Evolutionary conservation across 1,140 invertebrate species (phyloP), one percentile per base, ranked within the genome.

Genomic region (Meloidogyne chitwoodi): DNA sequence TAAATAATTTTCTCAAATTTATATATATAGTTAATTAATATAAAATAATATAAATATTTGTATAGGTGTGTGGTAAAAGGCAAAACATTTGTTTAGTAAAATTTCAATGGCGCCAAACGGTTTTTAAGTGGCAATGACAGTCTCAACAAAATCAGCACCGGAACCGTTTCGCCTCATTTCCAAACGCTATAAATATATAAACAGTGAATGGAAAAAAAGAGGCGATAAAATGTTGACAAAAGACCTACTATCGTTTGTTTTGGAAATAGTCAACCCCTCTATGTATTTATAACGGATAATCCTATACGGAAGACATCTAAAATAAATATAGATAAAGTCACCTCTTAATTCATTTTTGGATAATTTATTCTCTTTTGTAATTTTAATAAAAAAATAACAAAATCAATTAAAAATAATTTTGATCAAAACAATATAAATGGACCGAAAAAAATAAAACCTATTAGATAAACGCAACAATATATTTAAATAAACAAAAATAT

Each of bases 121-220:
- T 56, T 56, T 8, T 56, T 56, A 56, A 56, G 48, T 56, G 48
- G 48, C 68, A 61, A 44, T 69, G 29, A 27, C 5, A 44, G 29
- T 29, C 24, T 29, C 38, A 44, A 61, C 68, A 41, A 26, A 61
- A 29, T 44, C 68, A 69, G n/a, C 34, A 44, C 41, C 68, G 68
- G 68, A 69, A 69, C 68, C 41, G 68, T 69, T 61, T 44, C 68
- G 68, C 68, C 68, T n/a, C 68, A 69, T 69, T 69, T 38, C 44
- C 68, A 69, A 44, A 24, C n/a, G 66, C 27, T 69, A 27, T 68
- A 16, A 68, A 41, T 22, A 41, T 10, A 26, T 8, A 44, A 44
- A 27, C 8, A 29, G 67, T 26, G 26, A 44, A 44, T 34, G 22
- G 65, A 44, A 22, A 68, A 68, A 24, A 22, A 26, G n/a, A 44